Base-by-base conservation (phyloP, 2,797 vertebrate species). In the Pseudochromis fuscus region DNA sequence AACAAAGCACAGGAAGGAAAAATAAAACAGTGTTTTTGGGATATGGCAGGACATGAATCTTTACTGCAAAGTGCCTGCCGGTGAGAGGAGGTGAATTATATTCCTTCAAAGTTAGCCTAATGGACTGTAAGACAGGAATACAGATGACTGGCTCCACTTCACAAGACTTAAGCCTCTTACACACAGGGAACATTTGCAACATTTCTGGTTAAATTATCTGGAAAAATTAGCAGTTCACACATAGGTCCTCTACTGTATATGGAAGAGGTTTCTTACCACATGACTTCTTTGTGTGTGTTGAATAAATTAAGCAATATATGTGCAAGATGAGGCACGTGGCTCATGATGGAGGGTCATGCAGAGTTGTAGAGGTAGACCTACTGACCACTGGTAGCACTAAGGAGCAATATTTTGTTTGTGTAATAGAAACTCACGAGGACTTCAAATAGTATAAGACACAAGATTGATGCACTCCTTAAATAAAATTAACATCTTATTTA, bases 71-170 rank as follows among this genome's bases (percentile, higher is more conserved):
- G 42, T 61, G 27, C 24, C 57, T 51, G 35, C 59, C 51, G 46
- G 45, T 50, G 68, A 82, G 42, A 75, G 33, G 51, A 82, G 67
- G 37, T 57, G 72, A 77, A 65, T 75, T 64, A 60, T 74, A 63
- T 30, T 49, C 19, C 56, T 72, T 73, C 25, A 70, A 35, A 80
- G 71, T 77, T 72, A 10, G 13, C 25, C 37, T 81, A 86, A 86
- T 81, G 56, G 68, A 51, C 67, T 69, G 46, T 58, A 69, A 51
- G 71, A 78, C 69, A 74, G 52, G 63, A 73, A 79, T 70, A 75
- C 52, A 67, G 64, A 79, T 66, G 37, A 62, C 21, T 67, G 57
- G 8, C 49, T 70, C 12, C 38, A 64, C 25, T 59, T 59, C 52
- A 77, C 40, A 67, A 61, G 59, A 65, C 48, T 13, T 46, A 45